Base-by-base conservation (phyloP, 2,888 invertebrate genomes). In the Leucozona laternaria region DNA sequence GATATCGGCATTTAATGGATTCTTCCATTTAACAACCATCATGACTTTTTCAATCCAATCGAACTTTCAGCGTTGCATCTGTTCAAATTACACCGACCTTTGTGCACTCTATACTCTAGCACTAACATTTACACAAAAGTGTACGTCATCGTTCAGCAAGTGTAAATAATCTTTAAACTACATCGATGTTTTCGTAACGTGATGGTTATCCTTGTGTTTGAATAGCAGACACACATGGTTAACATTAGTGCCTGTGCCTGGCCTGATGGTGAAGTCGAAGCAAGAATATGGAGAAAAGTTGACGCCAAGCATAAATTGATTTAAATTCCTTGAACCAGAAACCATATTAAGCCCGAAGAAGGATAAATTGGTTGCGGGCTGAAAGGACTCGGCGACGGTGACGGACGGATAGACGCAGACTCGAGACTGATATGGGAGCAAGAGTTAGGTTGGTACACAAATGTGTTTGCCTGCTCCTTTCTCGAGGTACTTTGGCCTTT, bases 221-320 rank as follows among this genome's bases (percentile, higher is more conserved):
- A 60, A 64, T 57, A 25, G 60, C 25, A 76, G 70, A 76, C 80
- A 76, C 80, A 68, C 75, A 80, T 55, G 75, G 55, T 31, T 45
- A 66, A 28, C 4, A 37, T 40, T 50, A 34, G 17, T 45, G n/a
- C n/a, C n/a, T n/a, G 15, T 25, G 15, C n/a, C 25, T 17, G n/a
- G n/a, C n/a, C n/a, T n/a, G n/a, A n/a, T n/a, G 34, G 55, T 50
- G 28, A 72, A 66, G 53, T 20, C 37, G 37, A 72, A 53, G 17
- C 45, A n/a, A n/a, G 25, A 37, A 58, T 13, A 22, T 34, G 7
- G 37, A 64, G 62, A 31, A 78, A 72, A 31, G 55, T 64, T 66
- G 76, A 77, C 76, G 84, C 84, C 84, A 72, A 64, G 80, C 1
- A 31, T 53, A 76, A 85, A 85, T 85, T 80, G 80, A 80, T 80